Evolutionary conservation across 2,113 vertebrate genomes (phyloP).

Genomic region (Cyprinodon variegatus): DNA sequence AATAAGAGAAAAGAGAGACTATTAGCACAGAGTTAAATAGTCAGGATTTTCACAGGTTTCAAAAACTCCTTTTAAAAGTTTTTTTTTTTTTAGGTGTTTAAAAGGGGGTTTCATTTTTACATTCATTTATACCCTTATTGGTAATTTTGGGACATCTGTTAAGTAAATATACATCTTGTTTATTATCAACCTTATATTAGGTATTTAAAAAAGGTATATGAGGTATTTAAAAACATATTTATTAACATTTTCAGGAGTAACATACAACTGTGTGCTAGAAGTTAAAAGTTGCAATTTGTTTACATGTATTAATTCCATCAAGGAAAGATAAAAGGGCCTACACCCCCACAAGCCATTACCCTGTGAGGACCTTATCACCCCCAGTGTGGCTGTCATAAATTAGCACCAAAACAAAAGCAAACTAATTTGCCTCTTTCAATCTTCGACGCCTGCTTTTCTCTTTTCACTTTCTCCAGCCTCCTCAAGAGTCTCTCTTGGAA

Average conservation of each 20-base stretch:
- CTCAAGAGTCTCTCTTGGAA: constrained; percentile 73
- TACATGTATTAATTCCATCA: constrained; percentile 25
- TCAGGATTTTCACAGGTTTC: constrained; percentile 27
- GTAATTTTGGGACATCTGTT: neutral
- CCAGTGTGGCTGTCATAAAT: constrained; percentile 69
- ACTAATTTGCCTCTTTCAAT: constrained; percentile 64
- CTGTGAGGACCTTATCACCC: constrained; percentile 58
- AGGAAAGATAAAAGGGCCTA: constrained; percentile 42
- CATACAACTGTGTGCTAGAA: neutral
- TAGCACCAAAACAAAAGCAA: constrained; percentile 73
- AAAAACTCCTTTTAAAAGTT: constrained; percentile 17
- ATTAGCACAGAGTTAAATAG: constrained; percentile 55
- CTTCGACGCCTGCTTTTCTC: constrained; percentile 29
- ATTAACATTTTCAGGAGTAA: constrained; percentile 15
- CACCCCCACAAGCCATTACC: constrained; percentile 49
- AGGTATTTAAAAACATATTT: constrained; percentile 4
- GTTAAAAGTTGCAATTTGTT: constrained; percentile 34
- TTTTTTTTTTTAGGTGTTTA: constrained; percentile 11
- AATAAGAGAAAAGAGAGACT: constrained; percentile 48
- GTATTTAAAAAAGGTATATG: constrained; percentile 6
- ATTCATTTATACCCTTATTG: neutral
- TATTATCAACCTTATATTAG: constrained; percentile 14
- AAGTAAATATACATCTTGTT: neutral
- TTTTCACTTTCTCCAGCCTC: constrained; percentile 57
- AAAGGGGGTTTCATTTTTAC: neutral